Evolutionary conservation across 1,140 invertebrate species (phyloP), one percentile per base, ranked within the genome.

Genomic region (Drosophila baimaii): DNA sequence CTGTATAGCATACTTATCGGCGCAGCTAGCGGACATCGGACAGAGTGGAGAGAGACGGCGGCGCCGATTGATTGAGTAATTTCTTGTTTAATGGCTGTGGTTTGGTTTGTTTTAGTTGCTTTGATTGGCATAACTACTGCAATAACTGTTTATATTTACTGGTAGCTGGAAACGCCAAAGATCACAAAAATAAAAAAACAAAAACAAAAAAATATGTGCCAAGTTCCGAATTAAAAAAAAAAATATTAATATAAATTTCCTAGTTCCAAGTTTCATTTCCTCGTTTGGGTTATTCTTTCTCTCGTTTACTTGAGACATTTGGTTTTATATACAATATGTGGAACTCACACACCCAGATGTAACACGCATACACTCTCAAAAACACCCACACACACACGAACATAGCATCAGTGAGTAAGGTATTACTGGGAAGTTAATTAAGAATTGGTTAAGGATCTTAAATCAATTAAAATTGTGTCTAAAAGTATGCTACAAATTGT

Each of bases 81-180:
- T 58, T 79, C 52, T 49, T 56, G 39, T 75, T 65, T 71, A 68
- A 52, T 85, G 83, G 83, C 83, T 85, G 75, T 85, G 82, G 82
- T 71, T 86, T 85, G 70, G 52, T 82, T 82, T 71, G 68, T 69
- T 85, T 85, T 73, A 62, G 68, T 81, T 78, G 75, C 80, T 82
- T 82, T 73, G 41, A 69, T 62, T 69, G 72, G 78, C 79, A 65
- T 77, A 81, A 49, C 41, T 57, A 49, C 41, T 57, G 68, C 68
- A 71, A 71, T 71, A 71, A 71, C 33, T 71, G 64, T 70, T 61
- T 33, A 46, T 70, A 70, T 57, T 71, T 71, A 70, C 51, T 51
- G 68, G 68, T 71, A 71, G 68, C 51, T 71, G 68, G 51, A 70
- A 71, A 27, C 65, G 66, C 62, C 29, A 69, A 66, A 46, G 35